These are phyloP conservation scores for Carcinoscorpius rotundicauda DNA, from an alignment of 1,140 invertebrate genomes.

Conservation along the genomic window DNA sequence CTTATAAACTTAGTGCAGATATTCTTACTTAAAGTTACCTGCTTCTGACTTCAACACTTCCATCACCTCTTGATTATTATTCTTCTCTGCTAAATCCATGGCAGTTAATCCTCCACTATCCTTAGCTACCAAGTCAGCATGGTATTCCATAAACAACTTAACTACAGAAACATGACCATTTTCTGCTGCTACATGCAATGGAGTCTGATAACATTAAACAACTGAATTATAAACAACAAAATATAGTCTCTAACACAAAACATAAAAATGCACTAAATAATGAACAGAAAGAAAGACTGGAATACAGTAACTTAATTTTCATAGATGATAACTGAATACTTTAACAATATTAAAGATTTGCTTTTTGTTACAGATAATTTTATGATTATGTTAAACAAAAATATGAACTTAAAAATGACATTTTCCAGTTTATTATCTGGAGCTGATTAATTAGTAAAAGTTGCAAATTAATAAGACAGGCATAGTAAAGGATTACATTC, in stretches of 20 bases:
- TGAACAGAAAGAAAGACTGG: neutral
- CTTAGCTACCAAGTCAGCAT: constrained; percentile 48
- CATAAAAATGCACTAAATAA: constrained; percentile 4
- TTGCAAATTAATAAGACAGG: too few species aligned
- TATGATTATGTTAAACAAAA: too few species aligned
- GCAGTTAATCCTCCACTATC: constrained; percentile 56
- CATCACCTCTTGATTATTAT: constrained; percentile 50
- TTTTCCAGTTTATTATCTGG: too few species aligned
- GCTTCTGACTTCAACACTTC: constrained; percentile 51
- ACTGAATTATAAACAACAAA: constrained; percentile 4
- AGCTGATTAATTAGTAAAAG: too few species aligned
- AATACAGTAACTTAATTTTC: constrained; percentile 1
- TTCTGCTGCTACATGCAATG: constrained; percentile 66
- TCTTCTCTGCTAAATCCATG: constrained; percentile 59
- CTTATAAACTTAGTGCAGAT: too few species aligned
- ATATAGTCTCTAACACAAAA: constrained; percentile 6
- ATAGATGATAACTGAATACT: neutral
- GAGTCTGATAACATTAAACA: constrained; percentile 44
- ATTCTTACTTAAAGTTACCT: constrained; percentile 37
- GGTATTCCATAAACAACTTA: constrained; percentile 48
- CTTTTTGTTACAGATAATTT: too few species aligned
- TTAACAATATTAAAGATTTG: too few species aligned
- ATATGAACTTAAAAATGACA: too few species aligned
- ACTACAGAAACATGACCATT: constrained; percentile 61
- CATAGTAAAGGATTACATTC: too few species aligned